phyloP scores from a whole-genome alignment of 2,797 vertebrate species.

The Takifugu rubripes region DNA sequence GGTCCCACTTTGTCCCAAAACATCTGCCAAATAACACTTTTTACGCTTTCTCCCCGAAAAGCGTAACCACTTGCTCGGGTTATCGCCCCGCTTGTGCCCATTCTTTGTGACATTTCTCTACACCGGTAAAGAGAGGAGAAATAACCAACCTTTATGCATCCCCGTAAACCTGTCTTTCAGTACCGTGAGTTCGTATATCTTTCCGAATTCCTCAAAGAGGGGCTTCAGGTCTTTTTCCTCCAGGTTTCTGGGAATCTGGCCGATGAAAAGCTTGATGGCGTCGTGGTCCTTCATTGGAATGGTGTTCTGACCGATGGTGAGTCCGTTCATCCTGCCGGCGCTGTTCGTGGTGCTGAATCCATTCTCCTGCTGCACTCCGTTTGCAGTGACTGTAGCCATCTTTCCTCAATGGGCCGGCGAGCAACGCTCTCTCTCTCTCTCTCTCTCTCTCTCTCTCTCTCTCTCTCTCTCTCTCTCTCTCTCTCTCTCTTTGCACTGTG shows the following conservation, averaged over 20 bases:
- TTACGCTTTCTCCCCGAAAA: constrained; percentile 24
- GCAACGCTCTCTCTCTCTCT: constrained; percentile 69
- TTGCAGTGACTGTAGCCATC: constrained; percentile 91
- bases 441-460: constrained; percentile 56
- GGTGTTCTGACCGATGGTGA: constrained; percentile 83
- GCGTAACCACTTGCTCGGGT: constrained; percentile 17
- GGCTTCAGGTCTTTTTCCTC: constrained; percentile 98
- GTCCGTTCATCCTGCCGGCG: constrained; percentile 89
- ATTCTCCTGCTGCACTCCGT: constrained; percentile 87
- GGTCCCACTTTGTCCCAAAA: constrained; percentile 53
- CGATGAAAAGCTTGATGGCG: constrained; percentile 99
- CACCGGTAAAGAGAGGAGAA: constrained; percentile 4
- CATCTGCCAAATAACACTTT: constrained; percentile 59
- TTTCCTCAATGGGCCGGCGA: constrained; percentile 81
- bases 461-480: constrained; percentile 51
- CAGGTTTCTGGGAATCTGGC: constrained; percentile 97
- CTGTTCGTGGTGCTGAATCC: constrained; percentile 91
- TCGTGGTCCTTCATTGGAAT: constrained; percentile 99
- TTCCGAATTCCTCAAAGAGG: constrained; percentile 98
- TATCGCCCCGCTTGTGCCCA: background rate
- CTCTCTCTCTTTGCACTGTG: constrained; percentile 30
- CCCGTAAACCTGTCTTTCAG: constrained; percentile 99
- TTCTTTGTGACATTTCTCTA: constrained; percentile 4
- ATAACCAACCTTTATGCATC: constrained; percentile 95
- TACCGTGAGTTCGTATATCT: constrained; percentile 99